Percentiles rank a stretch among this genome's conserved stretches.
Conservation (phyloP, 2,113 vertebrate species). For the Nothoprocta perdicaria region DNA sequence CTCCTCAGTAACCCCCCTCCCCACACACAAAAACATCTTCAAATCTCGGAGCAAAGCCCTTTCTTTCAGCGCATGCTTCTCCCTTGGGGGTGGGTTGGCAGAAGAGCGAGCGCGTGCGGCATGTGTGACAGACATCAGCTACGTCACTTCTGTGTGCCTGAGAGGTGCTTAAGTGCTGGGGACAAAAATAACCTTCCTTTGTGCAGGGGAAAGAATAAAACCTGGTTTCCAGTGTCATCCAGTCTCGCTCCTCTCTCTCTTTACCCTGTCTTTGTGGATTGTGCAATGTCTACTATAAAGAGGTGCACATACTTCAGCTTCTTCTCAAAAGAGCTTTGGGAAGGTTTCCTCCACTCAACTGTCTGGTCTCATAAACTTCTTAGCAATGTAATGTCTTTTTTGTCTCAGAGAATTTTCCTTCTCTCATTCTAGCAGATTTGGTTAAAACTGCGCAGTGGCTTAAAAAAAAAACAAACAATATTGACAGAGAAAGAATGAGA, state of each 20-base stretch:
- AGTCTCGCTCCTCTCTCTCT: background rate
- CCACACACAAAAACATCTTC: background rate
- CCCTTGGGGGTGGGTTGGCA: background rate
- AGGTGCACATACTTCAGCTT: constrained; percentile 1
- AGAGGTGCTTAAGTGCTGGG: background rate
- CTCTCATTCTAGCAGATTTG: constrained; percentile 50
- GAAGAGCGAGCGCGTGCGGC: background rate
- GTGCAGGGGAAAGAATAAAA: background rate
- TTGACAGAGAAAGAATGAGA: background rate
- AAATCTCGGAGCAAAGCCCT: background rate
- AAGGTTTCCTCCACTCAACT: constrained; percentile 31
- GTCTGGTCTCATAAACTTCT: constrained; percentile 34
- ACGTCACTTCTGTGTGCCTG: background rate
- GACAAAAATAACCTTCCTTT: constrained; percentile 11
- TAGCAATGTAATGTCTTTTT: constrained; percentile 14
- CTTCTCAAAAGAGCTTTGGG: constrained; percentile 34
- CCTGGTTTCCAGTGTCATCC: background rate
- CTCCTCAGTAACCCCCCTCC: background rate
- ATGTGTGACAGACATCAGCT: background rate
- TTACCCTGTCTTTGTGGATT: background rate
- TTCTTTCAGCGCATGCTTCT: background rate
- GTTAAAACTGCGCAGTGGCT: constrained; percentile 10
- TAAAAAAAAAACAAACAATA: background rate
- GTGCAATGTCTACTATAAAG: background rate
- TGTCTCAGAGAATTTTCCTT: constrained; percentile 24